Percentiles rank a stretch among this genome's conserved stretches.
phyloP scores from a whole-genome alignment of 2,888 invertebrate genomes.

The Pecten maximus region DNA sequence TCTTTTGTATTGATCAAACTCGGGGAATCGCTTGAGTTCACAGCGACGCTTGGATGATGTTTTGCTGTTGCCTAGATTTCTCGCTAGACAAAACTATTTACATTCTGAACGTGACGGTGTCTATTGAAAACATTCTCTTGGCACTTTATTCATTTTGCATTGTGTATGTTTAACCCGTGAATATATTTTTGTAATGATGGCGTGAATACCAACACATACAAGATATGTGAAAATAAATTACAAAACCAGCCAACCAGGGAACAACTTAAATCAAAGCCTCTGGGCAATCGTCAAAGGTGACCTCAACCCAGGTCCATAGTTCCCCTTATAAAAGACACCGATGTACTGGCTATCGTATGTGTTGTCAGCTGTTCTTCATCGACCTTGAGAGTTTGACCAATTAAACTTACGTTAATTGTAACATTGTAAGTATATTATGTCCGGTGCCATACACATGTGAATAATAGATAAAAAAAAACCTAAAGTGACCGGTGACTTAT shows the following conservation, averaged over 20 bases:
- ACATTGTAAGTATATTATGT: too few relatives aligned
- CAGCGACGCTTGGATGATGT: slow-evolving; percentile 25
- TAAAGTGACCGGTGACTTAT: neutral
- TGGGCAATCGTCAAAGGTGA: neutral
- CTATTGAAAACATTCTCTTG: neutral
- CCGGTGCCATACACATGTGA: neutral
- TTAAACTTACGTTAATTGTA: too few relatives aligned
- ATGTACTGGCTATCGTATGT: too few relatives aligned
- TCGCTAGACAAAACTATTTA: neutral
- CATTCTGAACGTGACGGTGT: neutral
- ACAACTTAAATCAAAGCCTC: neutral
- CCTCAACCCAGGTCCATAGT: neutral
- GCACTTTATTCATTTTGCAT: neutral
- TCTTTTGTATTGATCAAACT: slow-evolving; percentile 17
- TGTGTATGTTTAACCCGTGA: neutral
- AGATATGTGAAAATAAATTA: neutral
- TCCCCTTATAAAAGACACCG: too few relatives aligned
- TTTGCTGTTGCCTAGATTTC: slow-evolving; percentile 20
- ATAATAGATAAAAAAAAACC: neutral
- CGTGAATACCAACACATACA: neutral
- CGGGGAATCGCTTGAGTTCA: neutral
- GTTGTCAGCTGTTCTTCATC: too few relatives aligned
- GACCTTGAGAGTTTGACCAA: too few relatives aligned
- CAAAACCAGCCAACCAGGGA: neutral
- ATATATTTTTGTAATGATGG: neutral